Evolutionary conservation across 2,888 invertebrate species (phyloP).

Genomic region (Andrena trimmerana): DNA sequence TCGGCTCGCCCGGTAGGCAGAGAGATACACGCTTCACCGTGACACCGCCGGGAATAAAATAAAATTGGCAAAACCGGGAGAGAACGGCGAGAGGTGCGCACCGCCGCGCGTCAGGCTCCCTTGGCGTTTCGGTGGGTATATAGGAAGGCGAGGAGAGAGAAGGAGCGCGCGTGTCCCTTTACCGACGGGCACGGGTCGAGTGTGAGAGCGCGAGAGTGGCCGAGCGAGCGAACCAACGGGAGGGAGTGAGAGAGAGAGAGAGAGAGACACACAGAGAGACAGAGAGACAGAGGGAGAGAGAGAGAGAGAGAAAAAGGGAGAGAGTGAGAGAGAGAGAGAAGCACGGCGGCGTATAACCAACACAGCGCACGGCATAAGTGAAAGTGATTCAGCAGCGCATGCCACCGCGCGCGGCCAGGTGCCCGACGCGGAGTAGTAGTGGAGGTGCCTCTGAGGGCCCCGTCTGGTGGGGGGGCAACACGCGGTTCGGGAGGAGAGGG

Average conservation of each 20-base stretch:
- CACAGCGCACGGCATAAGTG: constrained; percentile 83
- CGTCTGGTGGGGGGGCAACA: constrained; percentile 57
- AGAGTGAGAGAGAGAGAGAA: constrained; percentile 44
- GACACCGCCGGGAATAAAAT: constrained; percentile 63
- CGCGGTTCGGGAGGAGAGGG: constrained; percentile 65
- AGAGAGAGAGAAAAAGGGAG: constrained; percentile 36
- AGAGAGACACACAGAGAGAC: constrained; percentile 45
- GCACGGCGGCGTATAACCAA: constrained; percentile 70
- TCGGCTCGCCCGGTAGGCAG: constrained; percentile 32
- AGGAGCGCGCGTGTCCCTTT: constrained; percentile 74
- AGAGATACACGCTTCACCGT: constrained; percentile 62
- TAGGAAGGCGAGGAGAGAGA: constrained; percentile 56
- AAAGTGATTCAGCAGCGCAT: constrained; percentile 83
- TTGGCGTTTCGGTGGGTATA: constrained; percentile 71
- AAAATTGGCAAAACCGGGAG: constrained; percentile 70
- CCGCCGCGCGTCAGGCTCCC: constrained; percentile 62
- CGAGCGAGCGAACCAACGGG: constrained; percentile 11
- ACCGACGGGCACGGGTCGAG: constrained; percentile 70
- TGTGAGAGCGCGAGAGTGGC: constrained; percentile 46
- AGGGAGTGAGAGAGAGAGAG: constrained; percentile 17
- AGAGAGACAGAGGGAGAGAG: constrained; percentile 28
- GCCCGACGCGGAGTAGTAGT: constrained; percentile 71
- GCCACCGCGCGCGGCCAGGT: constrained; percentile 81
- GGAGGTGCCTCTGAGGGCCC: constrained; percentile 83
- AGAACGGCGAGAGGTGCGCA: constrained; percentile 72